Conservation (phyloP, 2,888 invertebrate species). For the Germaria angustata region DNA sequence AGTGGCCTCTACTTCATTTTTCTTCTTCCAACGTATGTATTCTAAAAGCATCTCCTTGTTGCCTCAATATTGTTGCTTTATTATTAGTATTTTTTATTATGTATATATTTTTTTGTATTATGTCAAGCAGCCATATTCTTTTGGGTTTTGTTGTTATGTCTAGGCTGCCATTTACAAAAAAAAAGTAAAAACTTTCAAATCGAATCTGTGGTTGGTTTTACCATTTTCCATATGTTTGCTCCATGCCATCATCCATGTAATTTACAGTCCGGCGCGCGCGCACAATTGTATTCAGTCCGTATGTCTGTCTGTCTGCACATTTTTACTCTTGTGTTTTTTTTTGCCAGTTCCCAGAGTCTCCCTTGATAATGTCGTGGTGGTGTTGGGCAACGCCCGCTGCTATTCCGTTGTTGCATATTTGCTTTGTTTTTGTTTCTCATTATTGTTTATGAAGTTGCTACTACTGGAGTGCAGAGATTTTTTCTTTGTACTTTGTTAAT, state of each 20-base stretch:
- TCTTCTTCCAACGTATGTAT: background rate
- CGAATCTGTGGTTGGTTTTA: slow-evolving; percentile 53
- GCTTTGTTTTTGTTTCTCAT: slow-evolving; percentile 40
- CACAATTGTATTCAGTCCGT: slow-evolving; percentile 36
- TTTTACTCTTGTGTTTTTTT: background rate
- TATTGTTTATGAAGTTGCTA: slow-evolving; percentile 42
- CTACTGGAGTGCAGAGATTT: slow-evolving; percentile 49
- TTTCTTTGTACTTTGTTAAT: slow-evolving; percentile 2
- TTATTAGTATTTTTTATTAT: background rate
- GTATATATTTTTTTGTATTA: background rate
- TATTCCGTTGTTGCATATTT: slow-evolving; percentile 34
- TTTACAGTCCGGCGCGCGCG: slow-evolving; percentile 64
- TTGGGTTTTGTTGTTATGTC: slow-evolving; percentile 16
- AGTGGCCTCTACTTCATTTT: slow-evolving; percentile 3
- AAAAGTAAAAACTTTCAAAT: slow-evolving; percentile 16
- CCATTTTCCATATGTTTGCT: slow-evolving; percentile 29
- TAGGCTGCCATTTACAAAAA: slow-evolving; percentile 62
- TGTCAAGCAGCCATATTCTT: slow-evolving; percentile 59
- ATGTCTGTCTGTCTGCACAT: background rate
- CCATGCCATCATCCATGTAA: slow-evolving; percentile 49
- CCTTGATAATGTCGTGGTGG: slow-evolving; percentile 47
- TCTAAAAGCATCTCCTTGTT: slow-evolving; percentile 33
- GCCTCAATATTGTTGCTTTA: background rate
- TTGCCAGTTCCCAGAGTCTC: slow-evolving; percentile 50
- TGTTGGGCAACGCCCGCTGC: slow-evolving; percentile 64